Evolutionary conservation across 2,797 vertebrate species (phyloP), one percentile per base, ranked within the genome.

Genomic region (Anguilla megastoma): DNA sequence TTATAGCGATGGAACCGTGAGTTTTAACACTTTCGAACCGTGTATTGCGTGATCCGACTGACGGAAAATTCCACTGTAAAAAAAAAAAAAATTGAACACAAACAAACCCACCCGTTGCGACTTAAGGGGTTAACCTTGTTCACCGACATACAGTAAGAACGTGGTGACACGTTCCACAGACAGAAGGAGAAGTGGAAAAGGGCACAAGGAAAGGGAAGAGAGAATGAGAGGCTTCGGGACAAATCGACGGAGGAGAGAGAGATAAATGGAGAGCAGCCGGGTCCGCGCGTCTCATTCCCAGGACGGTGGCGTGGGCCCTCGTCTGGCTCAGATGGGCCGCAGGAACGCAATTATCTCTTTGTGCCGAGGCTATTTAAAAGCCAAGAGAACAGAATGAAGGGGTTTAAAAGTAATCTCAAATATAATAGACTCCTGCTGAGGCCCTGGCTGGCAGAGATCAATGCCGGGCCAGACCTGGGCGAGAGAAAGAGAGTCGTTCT

Each of bases 401-500:
- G 92, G 92, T 92, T 93, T 90, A 89, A 91, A 92, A 92, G 93
- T 94, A 94, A 95, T 95, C 92, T 94, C 89, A 87, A 86, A 91
- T 92, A 94, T 94, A 95, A 95, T 94, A 90, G 92, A 94, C 92
- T 94, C 86, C 91, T 86, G 85, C 91, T 93, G 88, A 54, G 76
- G 94, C 89, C 66, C 45, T 54, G 36, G 71, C 84, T 85, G 84
- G 24, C 66, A 63, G 85, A 74, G 94, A 80, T 80, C 36, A 80
- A 80, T 80, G 76, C 41, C 18, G 76, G 41, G 76, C 76, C 76
- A 48, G 41, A 80, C 36, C 41, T 12, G 41, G 36, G 76, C 21
- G 41, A 48, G 21, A 0, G 41, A 80, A n/a, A 80, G 76, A 80
- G 36, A 80, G 76, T 48, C 76, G 12, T 80, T 80, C 76, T 48